A percentile compares a stretch with the other conserved stretches of the same genome.
Conservation (phyloP, 2,888 invertebrate species). For the Apamea anceps region DNA sequence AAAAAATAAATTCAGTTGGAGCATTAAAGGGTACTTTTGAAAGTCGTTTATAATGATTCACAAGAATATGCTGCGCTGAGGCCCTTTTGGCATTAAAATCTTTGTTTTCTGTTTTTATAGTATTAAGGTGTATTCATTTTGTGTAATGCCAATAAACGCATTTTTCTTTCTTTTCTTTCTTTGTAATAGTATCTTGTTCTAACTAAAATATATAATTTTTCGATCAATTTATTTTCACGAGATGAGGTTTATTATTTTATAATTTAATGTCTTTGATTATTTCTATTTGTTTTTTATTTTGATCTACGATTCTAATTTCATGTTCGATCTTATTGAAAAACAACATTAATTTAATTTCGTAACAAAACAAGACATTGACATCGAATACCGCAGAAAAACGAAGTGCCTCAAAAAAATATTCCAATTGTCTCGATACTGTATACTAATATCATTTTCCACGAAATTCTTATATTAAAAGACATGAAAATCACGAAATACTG, state of each 20-base stretch:
- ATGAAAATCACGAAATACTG: slow-evolving; percentile 33
- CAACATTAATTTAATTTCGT: neutral
- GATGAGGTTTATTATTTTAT: neutral
- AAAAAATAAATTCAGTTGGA: no score
- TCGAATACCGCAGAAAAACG: neutral
- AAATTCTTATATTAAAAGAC: slow-evolving; percentile 16
- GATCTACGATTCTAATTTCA: neutral
- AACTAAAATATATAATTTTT: neutral
- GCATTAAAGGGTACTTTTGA: neutral
- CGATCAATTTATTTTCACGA: neutral
- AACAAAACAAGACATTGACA: neutral
- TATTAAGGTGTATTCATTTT: no score
- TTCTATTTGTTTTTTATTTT: neutral
- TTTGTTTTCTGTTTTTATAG: no score
- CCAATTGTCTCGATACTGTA: neutral
- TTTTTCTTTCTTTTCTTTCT: no score
- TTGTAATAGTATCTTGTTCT: neutral
- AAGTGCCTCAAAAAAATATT: neutral
- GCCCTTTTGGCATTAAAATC: no score
- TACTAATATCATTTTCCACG: neutral
- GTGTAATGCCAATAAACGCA: no score
- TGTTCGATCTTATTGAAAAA: neutral
- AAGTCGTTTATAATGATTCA: neutral
- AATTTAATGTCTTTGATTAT: no score
- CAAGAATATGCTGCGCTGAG: no score